Conservation (phyloP, 2,888 invertebrate genomes). For the Papilio gigon region DNA sequence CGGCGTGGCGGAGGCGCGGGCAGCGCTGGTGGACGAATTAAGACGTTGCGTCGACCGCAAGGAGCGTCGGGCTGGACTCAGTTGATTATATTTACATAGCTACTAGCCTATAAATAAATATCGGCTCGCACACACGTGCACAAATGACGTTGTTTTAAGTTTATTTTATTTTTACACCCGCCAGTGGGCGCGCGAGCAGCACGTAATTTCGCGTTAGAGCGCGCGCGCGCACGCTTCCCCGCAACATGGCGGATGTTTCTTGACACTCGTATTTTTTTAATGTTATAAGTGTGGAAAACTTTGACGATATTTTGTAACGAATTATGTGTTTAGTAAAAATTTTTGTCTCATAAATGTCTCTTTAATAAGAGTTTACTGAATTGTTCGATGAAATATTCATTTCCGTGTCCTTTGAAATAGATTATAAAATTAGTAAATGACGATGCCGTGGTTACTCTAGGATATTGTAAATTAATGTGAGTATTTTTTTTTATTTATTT, state of each 20-base stretch:
- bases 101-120: slow-evolving; percentile 82
- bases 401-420: slow-evolving; percentile 7
- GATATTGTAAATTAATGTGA: slow-evolving; percentile 36
- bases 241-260: slow-evolving; percentile 73
- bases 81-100: slow-evolving; percentile 80
- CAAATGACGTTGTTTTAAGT: slow-evolving; percentile 81
- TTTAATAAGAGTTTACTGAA: background rate
- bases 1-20: slow-evolving; percentile 16
- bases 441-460: slow-evolving; percentile 17
- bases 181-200: slow-evolving; percentile 70
- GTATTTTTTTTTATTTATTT: slow-evolving; percentile 18
- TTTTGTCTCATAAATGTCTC: slow-evolving; percentile 4
- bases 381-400: background rate
- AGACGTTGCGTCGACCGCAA: slow-evolving; percentile 80
- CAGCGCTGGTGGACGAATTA: slow-evolving; percentile 60
- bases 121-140: slow-evolving; percentile 79
- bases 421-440: background rate
- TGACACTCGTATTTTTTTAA: slow-evolving; percentile 60
- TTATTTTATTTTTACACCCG: slow-evolving; percentile 82
- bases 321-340: slow-evolving; percentile 17
- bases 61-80: slow-evolving; percentile 66
- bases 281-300: slow-evolving; percentile 28
- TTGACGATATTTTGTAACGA: slow-evolving; percentile 3
- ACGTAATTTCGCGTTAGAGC: slow-evolving; percentile 81
- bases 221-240: slow-evolving; percentile 79